Conservation (phyloP, 2,888 invertebrate genomes). For the Idaea dimidiata region DNA sequence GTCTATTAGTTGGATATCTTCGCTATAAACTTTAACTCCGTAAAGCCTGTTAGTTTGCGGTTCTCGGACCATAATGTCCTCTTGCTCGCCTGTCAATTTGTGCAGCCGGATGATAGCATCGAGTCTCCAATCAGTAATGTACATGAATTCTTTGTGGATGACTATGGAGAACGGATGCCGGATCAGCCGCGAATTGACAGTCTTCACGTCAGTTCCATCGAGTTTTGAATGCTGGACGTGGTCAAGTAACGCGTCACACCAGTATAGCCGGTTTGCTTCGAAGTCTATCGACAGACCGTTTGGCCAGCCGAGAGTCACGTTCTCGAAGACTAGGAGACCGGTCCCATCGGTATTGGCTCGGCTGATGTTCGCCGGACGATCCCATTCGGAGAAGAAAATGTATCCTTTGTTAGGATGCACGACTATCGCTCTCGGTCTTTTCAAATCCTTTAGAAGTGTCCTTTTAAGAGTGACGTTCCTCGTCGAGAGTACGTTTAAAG, state of each 20-base stretch:
- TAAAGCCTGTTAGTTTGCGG: conserved; percentile 95
- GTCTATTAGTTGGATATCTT: conserved; percentile 85
- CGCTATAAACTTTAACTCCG: conserved; percentile 94
- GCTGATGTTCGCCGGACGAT: conserved; percentile 97
- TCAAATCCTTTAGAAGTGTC: conserved; percentile 91
- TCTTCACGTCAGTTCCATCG: conserved; percentile 94
- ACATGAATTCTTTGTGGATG: conserved; percentile 94
- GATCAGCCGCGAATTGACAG: conserved; percentile 92
- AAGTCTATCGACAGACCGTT: conserved; percentile 98
- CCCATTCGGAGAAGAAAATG: conserved; percentile 98
- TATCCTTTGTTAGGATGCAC: conserved; percentile 97
- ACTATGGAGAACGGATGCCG: conserved; percentile 96
- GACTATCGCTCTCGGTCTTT: conserved; percentile 96
- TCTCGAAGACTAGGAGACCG: conserved; percentile 91
- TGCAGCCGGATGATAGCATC: conserved; percentile 96
- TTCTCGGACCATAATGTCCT: conserved; percentile 92
- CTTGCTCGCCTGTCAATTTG: conserved; percentile 93
- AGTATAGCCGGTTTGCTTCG: conserved; percentile 92
- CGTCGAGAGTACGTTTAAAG: conserved; percentile 94
- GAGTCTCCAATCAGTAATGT: conserved; percentile 97
- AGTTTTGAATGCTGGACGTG: conserved; percentile 96
- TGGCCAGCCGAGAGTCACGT: conserved; percentile 97
- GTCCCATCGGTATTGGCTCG: conserved; percentile 95
- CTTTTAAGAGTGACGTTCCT: conserved; percentile 91
- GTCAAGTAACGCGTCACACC: conserved; percentile 98